Conservation (phyloP, 2,888 invertebrate species). For the Pharmacophagus antenor region DNA sequence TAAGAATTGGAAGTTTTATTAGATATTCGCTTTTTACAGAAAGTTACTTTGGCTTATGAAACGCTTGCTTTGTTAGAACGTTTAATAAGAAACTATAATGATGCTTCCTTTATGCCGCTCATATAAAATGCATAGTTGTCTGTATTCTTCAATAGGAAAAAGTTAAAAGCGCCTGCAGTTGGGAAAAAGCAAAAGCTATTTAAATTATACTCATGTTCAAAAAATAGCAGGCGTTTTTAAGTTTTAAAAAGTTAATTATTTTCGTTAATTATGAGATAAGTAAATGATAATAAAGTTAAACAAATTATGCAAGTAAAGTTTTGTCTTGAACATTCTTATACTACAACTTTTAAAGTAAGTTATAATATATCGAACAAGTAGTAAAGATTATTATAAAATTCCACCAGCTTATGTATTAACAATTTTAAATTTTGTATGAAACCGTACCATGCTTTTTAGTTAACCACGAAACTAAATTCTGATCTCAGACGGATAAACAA, state of each 20-base stretch:
- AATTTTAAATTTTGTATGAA: too few species aligned
- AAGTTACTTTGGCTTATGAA: slow-evolving; percentile 24
- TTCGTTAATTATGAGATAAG: background rate
- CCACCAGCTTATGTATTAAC: too few species aligned
- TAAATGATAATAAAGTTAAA: background rate
- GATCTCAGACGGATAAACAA: too few species aligned
- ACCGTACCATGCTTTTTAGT: too few species aligned
- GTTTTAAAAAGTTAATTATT: background rate
- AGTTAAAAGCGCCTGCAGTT: slow-evolving; percentile 23
- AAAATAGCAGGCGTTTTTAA: slow-evolving; percentile 1
- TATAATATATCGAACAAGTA: background rate
- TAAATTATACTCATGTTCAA: slow-evolving; percentile 13
- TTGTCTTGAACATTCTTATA: background rate
- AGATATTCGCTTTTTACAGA: slow-evolving; percentile 8
- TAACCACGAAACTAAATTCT: too few species aligned
- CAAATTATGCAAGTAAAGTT: background rate
- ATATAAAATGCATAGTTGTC: slow-evolving; percentile 24
- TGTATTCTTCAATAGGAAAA: slow-evolving; percentile 16
- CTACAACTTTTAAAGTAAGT: background rate
- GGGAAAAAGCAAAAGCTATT: slow-evolving; percentile 17
- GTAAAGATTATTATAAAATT: too few species aligned
- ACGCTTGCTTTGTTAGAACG: slow-evolving; percentile 26
- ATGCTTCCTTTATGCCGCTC: slow-evolving; percentile 22
- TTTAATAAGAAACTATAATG: slow-evolving; percentile 29
- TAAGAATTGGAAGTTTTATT: background rate